Evolutionary conservation across 2,113 vertebrate species (phyloP), one percentile per base, ranked within the genome.

Genomic region (Labeo catla): DNA sequence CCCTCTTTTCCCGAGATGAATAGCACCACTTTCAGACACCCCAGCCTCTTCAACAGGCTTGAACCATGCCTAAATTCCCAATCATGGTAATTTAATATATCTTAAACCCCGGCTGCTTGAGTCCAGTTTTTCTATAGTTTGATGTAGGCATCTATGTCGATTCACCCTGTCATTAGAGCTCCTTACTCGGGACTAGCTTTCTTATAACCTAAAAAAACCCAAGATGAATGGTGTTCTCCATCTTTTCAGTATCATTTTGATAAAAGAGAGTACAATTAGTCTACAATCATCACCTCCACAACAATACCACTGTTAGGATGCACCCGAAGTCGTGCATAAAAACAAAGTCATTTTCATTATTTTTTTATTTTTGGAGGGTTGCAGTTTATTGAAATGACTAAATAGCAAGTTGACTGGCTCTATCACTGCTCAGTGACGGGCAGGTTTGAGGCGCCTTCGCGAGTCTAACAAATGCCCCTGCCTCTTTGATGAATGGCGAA

Each of bases 41-140:
- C 92, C 94, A 93, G 93, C 94, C 95, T 96, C 97, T 98, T 96
- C 96, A 96, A 93, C 95, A 95, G 95, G 95, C 95, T 96, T 94
- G 94, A 96, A 96, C 95, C 95, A 96, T 95, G 96, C 95, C 95
- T 95, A 95, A 95, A 96, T 97, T 97, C 96, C 96, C 97, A 98
- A 98, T 98, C 97, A 97, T 96, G 97, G 96, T 98, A 97, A 97
- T 98, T 98, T 98, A 99, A 98, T 98, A 97, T 97, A 98, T 97
- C 95, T 96, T 95, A 96, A 97, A 96, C 95, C 96, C 93, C 52
- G 16, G 95, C 93, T 94, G 96, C 96, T 96, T 96, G 96, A 96
- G 96, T 95, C 95, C 95, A 95, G 87, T 94, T 95, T 93, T 94
- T 95, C 95, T 93, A 87, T 94, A 97, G 96, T 98, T 98, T 98